These are phyloP conservation scores for Diabrotica virgifera DNA, from an alignment of 1,140 invertebrate genomes.

Conservation along the genomic window DNA sequence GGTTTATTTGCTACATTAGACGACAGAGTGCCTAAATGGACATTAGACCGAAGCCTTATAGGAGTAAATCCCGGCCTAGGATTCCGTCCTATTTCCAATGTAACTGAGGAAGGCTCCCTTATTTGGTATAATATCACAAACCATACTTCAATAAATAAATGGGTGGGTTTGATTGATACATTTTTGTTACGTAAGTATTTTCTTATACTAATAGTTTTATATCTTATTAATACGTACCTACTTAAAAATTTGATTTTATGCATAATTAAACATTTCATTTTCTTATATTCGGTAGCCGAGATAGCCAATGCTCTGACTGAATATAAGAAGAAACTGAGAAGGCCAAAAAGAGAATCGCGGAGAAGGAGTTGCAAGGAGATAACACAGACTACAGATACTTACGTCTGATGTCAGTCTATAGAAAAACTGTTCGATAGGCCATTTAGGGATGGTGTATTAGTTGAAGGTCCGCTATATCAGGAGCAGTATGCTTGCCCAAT, in stretches of 20 bases:
- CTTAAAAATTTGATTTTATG: background rate
- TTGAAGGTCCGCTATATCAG: too few species aligned
- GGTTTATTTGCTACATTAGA: conserved; percentile 72
- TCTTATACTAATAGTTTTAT: background rate
- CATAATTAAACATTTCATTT: conserved; percentile 12
- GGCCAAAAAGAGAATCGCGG: too few species aligned
- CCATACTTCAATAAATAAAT: conserved; percentile 60
- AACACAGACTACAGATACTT: too few species aligned
- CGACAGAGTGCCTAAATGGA: conserved; percentile 67
- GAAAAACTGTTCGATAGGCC: too few species aligned
- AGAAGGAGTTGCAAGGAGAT: too few species aligned
- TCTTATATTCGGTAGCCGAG: too few species aligned
- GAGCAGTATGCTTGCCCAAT: too few species aligned
- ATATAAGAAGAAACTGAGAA: too few species aligned
- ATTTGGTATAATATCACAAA: conserved; percentile 77
- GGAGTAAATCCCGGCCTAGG: conserved; percentile 88
- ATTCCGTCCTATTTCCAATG: conserved; percentile 76
- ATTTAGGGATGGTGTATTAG: too few species aligned
- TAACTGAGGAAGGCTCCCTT: conserved; percentile 74
- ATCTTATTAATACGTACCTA: background rate
- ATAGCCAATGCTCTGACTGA: too few species aligned
- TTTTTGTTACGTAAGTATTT: conserved; percentile 66
- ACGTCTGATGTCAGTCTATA: too few species aligned
- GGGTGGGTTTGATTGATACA: conserved; percentile 63
- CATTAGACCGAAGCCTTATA: conserved; percentile 72